A percentile compares a stretch with the other conserved stretches of the same genome.
Conservation (phyloP, 1,140 invertebrate genomes). For the Mylabris phalerata region DNA sequence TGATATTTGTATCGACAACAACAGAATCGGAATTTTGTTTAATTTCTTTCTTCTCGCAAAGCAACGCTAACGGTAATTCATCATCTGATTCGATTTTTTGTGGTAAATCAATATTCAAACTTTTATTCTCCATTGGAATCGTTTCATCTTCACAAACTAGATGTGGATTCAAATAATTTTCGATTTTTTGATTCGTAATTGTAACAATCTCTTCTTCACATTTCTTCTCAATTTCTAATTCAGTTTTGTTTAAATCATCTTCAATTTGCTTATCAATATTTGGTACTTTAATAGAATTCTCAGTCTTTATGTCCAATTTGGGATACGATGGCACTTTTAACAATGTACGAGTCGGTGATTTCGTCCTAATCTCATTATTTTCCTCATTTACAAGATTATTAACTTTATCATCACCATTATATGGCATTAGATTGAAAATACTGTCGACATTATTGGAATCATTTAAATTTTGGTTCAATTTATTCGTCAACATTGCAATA, state of each 20-base stretch:
- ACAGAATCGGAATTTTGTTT: not conserved
- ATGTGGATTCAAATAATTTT: no score
- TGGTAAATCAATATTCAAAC: not conserved
- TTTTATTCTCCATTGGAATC: not conserved
- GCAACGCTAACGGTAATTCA: conserved; percentile 33
- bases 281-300: not conserved
- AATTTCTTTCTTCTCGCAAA: conserved; percentile 13
- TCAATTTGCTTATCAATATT: not conserved
- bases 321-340: no score
- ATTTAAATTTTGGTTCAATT: conserved; percentile 38
- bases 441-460: no score
- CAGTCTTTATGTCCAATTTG: no score
- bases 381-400: no score
- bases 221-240: not conserved
- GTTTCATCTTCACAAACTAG: not conserved
- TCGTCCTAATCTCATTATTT: no score
- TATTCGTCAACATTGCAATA: conserved; percentile 50
- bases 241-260: not conserved
- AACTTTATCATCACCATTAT: no score
- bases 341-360: no score
- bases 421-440: no score
- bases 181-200: no score
- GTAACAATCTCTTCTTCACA: not conserved
- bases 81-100: conserved; percentile 34
- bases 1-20: not conserved